Evolutionary conservation across 1,140 invertebrate genomes (phyloP), one percentile per base, ranked within the genome.

Genomic region (Zaprionus lachaisei): DNA sequence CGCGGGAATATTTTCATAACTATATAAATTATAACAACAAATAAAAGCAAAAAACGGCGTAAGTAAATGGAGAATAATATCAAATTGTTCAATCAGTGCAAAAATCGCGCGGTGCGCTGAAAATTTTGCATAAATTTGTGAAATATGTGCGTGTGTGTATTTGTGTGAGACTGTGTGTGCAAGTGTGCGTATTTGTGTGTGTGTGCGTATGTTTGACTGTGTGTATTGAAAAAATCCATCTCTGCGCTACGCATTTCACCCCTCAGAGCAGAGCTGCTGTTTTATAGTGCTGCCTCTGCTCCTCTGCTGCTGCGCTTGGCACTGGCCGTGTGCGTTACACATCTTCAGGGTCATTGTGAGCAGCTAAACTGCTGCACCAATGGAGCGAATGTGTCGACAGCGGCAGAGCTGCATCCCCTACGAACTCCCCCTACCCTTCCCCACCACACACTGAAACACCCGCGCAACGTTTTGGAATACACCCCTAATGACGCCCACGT

Each of bases 231-330:
- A 85, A 87, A 87, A 89, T 87, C 84, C 87, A 87, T 87, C 83
- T 87, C 78, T 87, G 87, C 75, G 78, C 78, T 86, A 87, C 84
- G 84, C 84, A 87, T 87, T 87, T 90, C 84, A 87, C 85, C 85
- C 84, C 85, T 78, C 79, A 81, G 44, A 71, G 61, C 72, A 81
- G 37, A 71, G 66, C 72, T 77, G 70, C 31, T 71, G 72, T 58
- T 71, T 64, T 44, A 41, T 26, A 51, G 47, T 51, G 67, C 64
- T 24, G 51, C 41, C 12, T 44, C 58, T 28, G 58, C 22, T 34
- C 20, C 57, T 54, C 47, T 49, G 44, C 37, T 69, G 67, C 55
- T 72, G 73, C 68, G 73, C 61, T 72, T 76, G 69, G 62, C 67
- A 57, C 60, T 71, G 64, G 56, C 64, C 51, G 34, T 67, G 26